phyloP scores from a whole-genome alignment of 2,113 vertebrate species.

The human (Homo sapiens) region DNA sequence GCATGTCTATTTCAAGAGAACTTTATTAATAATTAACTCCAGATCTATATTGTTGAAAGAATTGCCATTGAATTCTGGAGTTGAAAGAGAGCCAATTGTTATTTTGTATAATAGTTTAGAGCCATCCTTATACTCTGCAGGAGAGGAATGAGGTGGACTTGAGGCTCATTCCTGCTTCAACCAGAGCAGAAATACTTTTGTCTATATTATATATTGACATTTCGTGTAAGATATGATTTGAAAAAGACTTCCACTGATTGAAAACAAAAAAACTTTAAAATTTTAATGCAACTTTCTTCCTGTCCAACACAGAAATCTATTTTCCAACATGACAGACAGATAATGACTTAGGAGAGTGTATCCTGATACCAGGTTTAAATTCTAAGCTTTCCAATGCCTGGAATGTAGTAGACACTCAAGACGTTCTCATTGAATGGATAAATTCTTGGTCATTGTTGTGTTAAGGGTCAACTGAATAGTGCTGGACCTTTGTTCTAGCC shows the following conservation, averaged over 20 bases:
- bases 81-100: background rate
- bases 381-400: background rate
- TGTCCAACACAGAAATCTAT: background rate
- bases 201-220: background rate
- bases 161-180: background rate
- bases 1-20: background rate
- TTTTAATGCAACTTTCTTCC: conserved; percentile 19
- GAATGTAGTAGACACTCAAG: background rate
- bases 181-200: background rate
- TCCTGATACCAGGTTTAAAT: background rate
- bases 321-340: background rate
- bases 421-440: background rate
- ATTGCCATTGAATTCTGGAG: background rate
- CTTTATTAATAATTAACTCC: background rate
- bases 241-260: background rate
- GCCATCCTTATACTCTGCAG: background rate
- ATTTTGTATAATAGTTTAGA: background rate
- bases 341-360: background rate
- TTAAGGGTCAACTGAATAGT: background rate
- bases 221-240: background rate
- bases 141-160: background rate
- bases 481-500: background rate
- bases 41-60: background rate
- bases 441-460: background rate
- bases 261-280: conserved; percentile 2